Evolutionary conservation across 2,113 vertebrate genomes (phyloP).

Genomic region (Ellobius talpinus): DNA sequence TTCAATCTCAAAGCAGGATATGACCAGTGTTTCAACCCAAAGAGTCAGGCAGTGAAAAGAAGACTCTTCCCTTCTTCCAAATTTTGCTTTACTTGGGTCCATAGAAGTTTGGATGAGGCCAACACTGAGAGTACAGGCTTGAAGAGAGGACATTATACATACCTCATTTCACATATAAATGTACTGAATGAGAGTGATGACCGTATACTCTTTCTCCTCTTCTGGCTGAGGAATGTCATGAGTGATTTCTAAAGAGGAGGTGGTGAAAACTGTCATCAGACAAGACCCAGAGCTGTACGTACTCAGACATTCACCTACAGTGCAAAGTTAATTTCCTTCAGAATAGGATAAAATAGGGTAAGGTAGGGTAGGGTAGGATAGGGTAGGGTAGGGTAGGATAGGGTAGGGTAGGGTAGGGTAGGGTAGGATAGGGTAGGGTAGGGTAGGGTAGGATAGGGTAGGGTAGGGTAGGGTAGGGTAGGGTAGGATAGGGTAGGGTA

Average conservation of each 20-base stretch:
- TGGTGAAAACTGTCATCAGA: not conserved
- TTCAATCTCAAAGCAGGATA: not conserved
- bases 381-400: no score
- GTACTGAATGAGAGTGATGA: not conserved
- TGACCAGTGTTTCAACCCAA: not conserved
- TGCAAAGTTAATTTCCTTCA: not conserved
- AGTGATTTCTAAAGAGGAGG: not conserved
- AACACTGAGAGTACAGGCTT: not conserved
- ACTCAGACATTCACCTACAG: not conserved
- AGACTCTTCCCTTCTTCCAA: not conserved
- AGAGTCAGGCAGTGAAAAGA: not conserved
- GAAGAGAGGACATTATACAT: not conserved
- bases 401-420: no score
- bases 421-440: no score
- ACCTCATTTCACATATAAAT: not conserved
- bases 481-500: no score
- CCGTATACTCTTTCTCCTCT: not conserved
- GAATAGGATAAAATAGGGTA: not conserved
- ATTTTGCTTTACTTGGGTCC: not conserved
- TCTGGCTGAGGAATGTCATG: not conserved
- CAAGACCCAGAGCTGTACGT: not conserved
- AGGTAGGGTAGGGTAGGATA: no score
- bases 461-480: no score
- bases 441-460: rapidly evolving
- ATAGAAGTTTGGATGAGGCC: not conserved